Conservation (phyloP, 2,888 invertebrate species). For the Ashinkailepas kermadecensis region DNA sequence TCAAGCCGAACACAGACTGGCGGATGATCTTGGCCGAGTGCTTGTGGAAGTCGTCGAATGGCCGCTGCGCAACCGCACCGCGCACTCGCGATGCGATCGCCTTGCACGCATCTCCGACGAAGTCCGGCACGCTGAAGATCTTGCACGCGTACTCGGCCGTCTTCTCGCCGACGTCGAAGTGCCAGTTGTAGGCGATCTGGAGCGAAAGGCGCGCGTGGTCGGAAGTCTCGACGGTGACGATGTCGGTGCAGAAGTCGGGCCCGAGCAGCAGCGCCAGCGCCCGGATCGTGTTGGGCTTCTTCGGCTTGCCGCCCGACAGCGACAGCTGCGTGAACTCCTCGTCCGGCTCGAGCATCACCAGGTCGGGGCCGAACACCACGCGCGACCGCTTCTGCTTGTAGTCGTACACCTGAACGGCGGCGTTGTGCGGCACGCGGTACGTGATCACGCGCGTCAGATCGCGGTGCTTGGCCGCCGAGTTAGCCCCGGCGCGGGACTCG, state of each 20-base stretch:
- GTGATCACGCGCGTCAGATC: constrained; percentile 43
- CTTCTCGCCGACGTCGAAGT: constrained; percentile 42
- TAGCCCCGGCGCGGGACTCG: constrained; percentile 19
- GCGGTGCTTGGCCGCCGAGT: constrained; percentile 3
- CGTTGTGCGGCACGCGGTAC: constrained; percentile 48
- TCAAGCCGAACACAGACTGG: constrained; percentile 46
- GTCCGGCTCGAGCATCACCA: constrained; percentile 48
- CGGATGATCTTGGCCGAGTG: constrained; percentile 47
- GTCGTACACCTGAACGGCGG: constrained; percentile 48
- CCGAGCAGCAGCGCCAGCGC: constrained; percentile 46
- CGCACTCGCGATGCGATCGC: constrained; percentile 47
- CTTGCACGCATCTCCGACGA: constrained; percentile 49
- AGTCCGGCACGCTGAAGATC: constrained; percentile 48
- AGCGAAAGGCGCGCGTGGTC: constrained; percentile 48
- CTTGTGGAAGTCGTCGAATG: constrained; percentile 50
- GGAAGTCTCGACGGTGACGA: constrained; percentile 47
- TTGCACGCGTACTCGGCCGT: constrained; percentile 41
- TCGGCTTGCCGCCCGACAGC: constrained; percentile 47
- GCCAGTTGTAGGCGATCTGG: constrained; percentile 49
- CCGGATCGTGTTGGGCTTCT: constrained; percentile 46
- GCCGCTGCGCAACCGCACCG: constrained; percentile 46
- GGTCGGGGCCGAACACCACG: constrained; percentile 48
- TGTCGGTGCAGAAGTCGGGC: constrained; percentile 49
- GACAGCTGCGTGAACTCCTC: constrained; percentile 48
- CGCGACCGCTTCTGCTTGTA: constrained; percentile 48